Evolutionary conservation across 2,888 invertebrate genomes (phyloP), one percentile per base, ranked within the genome.

Genomic region (Atethmia centrago): DNA sequence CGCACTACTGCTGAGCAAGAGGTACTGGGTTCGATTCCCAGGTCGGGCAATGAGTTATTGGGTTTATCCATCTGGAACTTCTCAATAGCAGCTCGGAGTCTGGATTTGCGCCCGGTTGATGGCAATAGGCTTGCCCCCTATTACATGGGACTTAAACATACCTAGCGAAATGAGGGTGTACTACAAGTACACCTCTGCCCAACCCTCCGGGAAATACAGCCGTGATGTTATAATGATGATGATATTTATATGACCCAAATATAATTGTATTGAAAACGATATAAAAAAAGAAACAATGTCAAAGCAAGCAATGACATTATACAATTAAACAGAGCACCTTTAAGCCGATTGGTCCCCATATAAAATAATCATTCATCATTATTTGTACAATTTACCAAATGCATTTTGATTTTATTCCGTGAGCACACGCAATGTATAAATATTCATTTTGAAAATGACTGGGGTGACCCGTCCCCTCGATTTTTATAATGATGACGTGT

Each of bases 271-370:
- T 7, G 55, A 58, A 49, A 77, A 25, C 25, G 12, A 42, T 63
- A 3, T 47, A 28, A 40, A 31, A 36, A 71, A 64, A 45, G 14
- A 42, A 4, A 53, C 42, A 58, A 58, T 61, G 25, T 25, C 59
- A 76, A 42, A 77, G 70, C 59, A 40, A 76, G 67, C 63, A 69
- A 71, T 77, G 77, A 80, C 75, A 83, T 80, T 82, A 82, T 79
- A 86, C 83, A 86, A 88, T 88, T 87, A 83, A 85, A 74, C 71
- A 74, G 77, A 83, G 70, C 72, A 84, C 68, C 65, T 72, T 79
- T 79, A 80, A 79, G 64, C 87, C 62, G 79, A 84, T 85, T 83
- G 71, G 55, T 53, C 62, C 53, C 67, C 72, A 70, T 78, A 79
- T 63, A 83, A 82, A 83, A 83, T 71, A 83, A 82, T 82, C 77